Percentiles rank a stretch among this genome's conserved stretches.
phyloP scores from a whole-genome alignment of 1,140 invertebrate genomes.

The Lamellibrachia luymesi region DNA sequence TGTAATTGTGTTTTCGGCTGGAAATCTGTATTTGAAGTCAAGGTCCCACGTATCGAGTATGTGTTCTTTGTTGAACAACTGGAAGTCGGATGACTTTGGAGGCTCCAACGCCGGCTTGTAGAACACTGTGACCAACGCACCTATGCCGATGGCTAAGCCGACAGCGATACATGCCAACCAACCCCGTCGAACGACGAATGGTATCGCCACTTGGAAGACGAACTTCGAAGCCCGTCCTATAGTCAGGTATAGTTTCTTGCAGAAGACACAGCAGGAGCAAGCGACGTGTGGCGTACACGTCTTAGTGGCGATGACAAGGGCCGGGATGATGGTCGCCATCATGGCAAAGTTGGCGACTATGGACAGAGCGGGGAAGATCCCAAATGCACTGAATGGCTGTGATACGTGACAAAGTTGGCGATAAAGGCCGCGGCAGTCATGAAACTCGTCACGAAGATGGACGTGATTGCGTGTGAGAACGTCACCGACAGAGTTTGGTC shows the following conservation, averaged over 20 bases:
- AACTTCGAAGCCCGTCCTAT: constrained; percentile 38
- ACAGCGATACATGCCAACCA: constrained; percentile 59
- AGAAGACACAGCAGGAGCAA: neutral
- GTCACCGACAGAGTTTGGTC: constrained; percentile 60
- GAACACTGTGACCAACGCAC: constrained; percentile 74
- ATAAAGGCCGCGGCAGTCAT: constrained; percentile 92
- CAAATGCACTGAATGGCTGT: constrained; percentile 95
- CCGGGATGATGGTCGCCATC: constrained; percentile 87
- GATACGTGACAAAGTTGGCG: constrained; percentile 84
- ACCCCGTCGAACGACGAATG: constrained; percentile 35
- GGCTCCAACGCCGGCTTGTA: constrained; percentile 79
- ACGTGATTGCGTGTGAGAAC: constrained; percentile 81
- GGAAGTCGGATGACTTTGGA: constrained; percentile 82
- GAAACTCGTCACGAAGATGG: constrained; percentile 88
- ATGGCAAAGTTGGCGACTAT: constrained; percentile 85
- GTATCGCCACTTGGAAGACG: constrained; percentile 3
- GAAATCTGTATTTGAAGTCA: constrained; percentile 74
- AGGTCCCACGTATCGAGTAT: constrained; percentile 87
- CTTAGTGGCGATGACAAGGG: constrained; percentile 72
- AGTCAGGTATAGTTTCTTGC: constrained; percentile 40
- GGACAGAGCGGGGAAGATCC: constrained; percentile 87
- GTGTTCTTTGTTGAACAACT: constrained; percentile 81
- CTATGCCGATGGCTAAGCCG: constrained; percentile 67
- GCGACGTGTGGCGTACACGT: constrained; percentile 33
- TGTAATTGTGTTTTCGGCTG: constrained; percentile 68